phyloP scores from a whole-genome alignment of 92 coral and sea anemone genomes.

The Heliopora coerulea region DNA sequence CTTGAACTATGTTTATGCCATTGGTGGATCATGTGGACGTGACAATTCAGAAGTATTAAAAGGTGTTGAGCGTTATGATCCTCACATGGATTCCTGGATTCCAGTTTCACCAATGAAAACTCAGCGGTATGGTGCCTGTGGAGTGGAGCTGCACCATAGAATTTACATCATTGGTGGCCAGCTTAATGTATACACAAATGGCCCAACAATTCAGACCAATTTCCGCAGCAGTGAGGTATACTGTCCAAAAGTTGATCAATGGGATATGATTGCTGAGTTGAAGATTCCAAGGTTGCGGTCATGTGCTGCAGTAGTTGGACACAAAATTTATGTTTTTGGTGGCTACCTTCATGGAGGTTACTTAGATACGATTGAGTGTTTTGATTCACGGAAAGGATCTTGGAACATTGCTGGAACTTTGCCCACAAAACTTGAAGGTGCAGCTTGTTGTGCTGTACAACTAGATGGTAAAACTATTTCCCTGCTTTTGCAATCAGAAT shows the following conservation, averaged over 20 bases:
- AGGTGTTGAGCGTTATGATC: constrained; percentile 82
- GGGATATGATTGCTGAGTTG: constrained; percentile 78
- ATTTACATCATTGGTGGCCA: constrained; percentile 85
- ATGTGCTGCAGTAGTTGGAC: constrained; percentile 68
- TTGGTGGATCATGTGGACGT: constrained; percentile 80
- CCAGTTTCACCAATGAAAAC: constrained; percentile 63
- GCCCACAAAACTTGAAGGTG: constrained; percentile 43
- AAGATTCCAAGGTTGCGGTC: constrained; percentile 81
- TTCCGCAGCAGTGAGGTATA: constrained; percentile 73
- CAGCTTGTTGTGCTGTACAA: constrained; percentile 37
- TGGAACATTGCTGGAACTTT: constrained; percentile 59
- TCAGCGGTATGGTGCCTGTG: constrained; percentile 74
- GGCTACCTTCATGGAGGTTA: constrained; percentile 76
- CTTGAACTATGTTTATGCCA: constrained; percentile 65
- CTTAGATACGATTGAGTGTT: constrained; percentile 74
- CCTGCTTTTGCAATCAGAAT: constrained; percentile 13
- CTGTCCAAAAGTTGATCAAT: constrained; percentile 60
- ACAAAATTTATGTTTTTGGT: constrained; percentile 78
- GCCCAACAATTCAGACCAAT: constrained; percentile 55
- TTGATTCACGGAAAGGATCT: constrained; percentile 57
- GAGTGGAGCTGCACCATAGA: constrained; percentile 54
- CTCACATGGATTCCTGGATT: constrained; percentile 67
- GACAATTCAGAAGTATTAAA: constrained; percentile 65
- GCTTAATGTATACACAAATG: constrained; percentile 62
- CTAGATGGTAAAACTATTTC: constrained; percentile 21